Conservation (phyloP, 2,888 invertebrate genomes). For the Pristionchus mayeri region DNA sequence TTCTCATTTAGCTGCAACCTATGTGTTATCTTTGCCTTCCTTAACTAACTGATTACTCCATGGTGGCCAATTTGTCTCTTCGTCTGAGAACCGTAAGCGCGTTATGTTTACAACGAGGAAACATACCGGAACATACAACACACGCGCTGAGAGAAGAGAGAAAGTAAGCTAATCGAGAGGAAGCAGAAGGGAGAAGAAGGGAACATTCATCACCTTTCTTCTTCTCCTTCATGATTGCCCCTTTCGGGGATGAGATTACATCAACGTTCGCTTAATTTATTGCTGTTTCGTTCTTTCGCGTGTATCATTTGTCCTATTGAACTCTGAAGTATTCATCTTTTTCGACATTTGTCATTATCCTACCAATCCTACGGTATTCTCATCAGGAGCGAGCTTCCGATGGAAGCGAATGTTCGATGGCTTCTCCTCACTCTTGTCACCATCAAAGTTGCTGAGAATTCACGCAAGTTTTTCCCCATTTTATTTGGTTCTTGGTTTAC, state of each 20-base stretch:
- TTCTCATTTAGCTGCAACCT: no score
- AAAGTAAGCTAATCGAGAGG: conserved; percentile 36
- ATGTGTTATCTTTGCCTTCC: no score
- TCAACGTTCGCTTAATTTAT: background rate
- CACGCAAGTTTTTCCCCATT: conserved; percentile 12
- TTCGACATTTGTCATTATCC: no score
- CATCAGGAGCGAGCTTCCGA: conserved; percentile 11
- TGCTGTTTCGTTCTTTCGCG: no score
- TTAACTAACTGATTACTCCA: no score
- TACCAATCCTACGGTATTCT: no score
- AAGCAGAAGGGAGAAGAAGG: background rate
- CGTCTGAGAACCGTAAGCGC: background rate
- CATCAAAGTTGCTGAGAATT: background rate
- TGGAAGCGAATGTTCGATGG: conserved; percentile 21
- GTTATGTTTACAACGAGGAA: background rate
- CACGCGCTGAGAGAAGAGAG: background rate
- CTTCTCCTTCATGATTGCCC: background rate
- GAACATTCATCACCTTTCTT: conserved; percentile 25
- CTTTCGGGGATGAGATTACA: background rate
- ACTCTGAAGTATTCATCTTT: background rate
- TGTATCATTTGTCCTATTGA: background rate
- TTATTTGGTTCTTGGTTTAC: no score
- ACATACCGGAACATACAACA: conserved; percentile 7
- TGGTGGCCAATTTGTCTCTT: no score
- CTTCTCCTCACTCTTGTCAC: background rate